These are phyloP conservation scores for Tylochromis polylepis DNA, from an alignment of 2,113 vertebrate species.

Conservation along the genomic window DNA sequence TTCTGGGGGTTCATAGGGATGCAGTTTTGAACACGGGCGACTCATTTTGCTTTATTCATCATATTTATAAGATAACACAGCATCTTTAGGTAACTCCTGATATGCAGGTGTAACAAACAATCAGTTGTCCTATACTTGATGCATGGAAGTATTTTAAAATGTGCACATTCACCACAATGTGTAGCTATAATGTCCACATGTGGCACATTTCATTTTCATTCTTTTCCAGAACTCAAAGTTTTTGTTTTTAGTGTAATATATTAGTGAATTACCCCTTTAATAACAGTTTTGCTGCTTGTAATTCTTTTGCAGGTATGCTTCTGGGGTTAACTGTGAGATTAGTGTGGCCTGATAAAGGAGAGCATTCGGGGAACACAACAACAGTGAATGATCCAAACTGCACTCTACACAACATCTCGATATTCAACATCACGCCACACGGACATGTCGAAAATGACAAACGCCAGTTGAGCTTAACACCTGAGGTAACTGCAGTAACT, in stretches of 20 bases:
- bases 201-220: background rate
- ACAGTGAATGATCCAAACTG: constrained; percentile 47
- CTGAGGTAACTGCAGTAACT: constrained; percentile 78
- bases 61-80: background rate
- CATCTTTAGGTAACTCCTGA: background rate
- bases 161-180: background rate
- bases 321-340: constrained; percentile 77
- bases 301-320: constrained; percentile 69
- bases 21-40: background rate
- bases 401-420: constrained; percentile 57
- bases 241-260: background rate
- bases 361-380: constrained; percentile 42
- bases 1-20: background rate
- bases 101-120: background rate
- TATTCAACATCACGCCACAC: constrained; percentile 74
- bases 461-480: constrained; percentile 64
- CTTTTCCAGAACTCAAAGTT: background rate
- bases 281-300: background rate
- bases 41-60: background rate
- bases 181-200: background rate
- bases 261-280: background rate
- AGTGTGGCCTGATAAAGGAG: constrained; percentile 58
- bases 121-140: background rate
- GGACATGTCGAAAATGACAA: constrained; percentile 70
- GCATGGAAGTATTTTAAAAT: background rate